phyloP scores from a whole-genome alignment of 2,113 vertebrate species.

The Tichodroma muraria region DNA sequence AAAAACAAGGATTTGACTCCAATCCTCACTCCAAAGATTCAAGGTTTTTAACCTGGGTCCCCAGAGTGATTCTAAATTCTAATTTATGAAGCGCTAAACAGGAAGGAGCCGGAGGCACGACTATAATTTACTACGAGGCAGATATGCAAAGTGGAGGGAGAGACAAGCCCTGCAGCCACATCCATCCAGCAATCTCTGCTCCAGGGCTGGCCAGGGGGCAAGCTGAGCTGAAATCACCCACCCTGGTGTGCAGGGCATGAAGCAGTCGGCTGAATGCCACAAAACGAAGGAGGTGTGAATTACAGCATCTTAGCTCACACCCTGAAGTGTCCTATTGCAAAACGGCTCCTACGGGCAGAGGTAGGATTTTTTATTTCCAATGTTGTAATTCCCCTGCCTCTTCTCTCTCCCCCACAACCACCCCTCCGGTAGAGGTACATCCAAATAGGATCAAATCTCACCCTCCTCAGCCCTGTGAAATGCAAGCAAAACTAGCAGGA shows the following conservation, averaged over 20 bases:
- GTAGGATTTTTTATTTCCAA: not conserved
- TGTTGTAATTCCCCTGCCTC: not conserved
- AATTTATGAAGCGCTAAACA: not conserved
- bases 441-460: constrained; percentile 33
- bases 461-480: not conserved
- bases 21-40: not conserved
- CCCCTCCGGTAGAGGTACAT: not conserved
- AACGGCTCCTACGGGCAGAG: not conserved
- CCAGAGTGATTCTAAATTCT: not conserved
- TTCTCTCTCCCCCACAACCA: not conserved
- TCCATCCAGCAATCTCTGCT: not conserved
- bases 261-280: not conserved
- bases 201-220: not conserved
- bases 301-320: constrained; percentile 27
- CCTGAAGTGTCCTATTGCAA: not conserved
- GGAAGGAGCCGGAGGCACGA: not conserved
- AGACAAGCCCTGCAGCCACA: not conserved
- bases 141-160: not conserved
- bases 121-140: not conserved
- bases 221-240: not conserved
- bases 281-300: not conserved
- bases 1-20: not conserved
- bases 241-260: not conserved
- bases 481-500: not conserved
- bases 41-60: not conserved